These are phyloP conservation scores for Drosophila suzukii DNA, from an alignment of 1,140 invertebrate species.

Conservation along the genomic window DNA sequence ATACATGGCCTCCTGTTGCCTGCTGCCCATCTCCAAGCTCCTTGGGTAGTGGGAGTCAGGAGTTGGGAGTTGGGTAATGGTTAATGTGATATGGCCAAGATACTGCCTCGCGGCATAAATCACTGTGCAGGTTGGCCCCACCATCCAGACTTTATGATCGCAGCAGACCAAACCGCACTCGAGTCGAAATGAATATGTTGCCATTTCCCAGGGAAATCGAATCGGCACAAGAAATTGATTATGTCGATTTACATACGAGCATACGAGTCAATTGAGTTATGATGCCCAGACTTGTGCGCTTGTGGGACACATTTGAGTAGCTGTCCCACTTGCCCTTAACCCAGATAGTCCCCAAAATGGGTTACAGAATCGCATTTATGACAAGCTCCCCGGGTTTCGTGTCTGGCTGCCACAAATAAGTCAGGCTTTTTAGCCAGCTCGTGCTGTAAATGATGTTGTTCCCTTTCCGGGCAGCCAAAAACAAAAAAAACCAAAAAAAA, in stretches of 20 bases:
- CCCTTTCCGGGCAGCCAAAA: constrained; percentile 37
- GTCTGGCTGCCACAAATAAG: constrained; percentile 73
- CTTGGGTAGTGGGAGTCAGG: constrained; percentile 60
- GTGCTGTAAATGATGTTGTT: constrained; percentile 78
- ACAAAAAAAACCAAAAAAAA: background rate
- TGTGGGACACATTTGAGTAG: constrained; percentile 11
- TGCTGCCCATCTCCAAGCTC: constrained; percentile 37
- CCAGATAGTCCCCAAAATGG: constrained; percentile 41
- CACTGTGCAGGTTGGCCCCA: constrained; percentile 57
- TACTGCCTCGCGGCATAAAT: constrained; percentile 69
- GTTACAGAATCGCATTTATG: constrained; percentile 60
- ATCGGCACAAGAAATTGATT: constrained; percentile 70
- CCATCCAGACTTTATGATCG: constrained; percentile 52
- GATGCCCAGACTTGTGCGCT: constrained; percentile 8
- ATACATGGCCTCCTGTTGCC: constrained; percentile 65
- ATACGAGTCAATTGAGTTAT: constrained; percentile 66
- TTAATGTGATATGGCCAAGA: constrained; percentile 78
- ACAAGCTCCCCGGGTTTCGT: constrained; percentile 49
- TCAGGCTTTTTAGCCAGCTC: constrained; percentile 46
- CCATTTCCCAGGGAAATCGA: constrained; percentile 68
- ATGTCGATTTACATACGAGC: constrained; percentile 76
- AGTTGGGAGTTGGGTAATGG: constrained; percentile 60
- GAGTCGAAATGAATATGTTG: constrained; percentile 60
- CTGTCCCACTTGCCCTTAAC: constrained; percentile 63
- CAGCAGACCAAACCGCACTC: constrained; percentile 38